Evolutionary conservation across 2,797 vertebrate genomes (phyloP).

Genomic region (Coregonus sp.): DNA sequence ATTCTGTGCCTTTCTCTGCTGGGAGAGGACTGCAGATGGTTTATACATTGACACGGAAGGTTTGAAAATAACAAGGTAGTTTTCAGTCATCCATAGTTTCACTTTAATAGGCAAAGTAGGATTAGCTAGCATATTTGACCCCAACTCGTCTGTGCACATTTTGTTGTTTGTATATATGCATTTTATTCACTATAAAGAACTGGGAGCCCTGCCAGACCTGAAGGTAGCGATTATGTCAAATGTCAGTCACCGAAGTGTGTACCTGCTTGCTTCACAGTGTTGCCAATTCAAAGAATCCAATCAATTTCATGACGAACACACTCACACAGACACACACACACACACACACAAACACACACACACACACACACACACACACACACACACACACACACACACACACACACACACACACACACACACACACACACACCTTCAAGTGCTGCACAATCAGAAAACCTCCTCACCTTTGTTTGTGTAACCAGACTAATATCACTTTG

Average conservation of each 20-base stretch:
- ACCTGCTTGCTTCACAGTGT: constrained; percentile 5
- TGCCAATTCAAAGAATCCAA: constrained; percentile 8
- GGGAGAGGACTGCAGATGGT: too few relatives aligned
- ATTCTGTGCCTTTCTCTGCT: too few relatives aligned
- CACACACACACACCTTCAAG: neutral
- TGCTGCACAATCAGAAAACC: neutral
- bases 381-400: too few relatives aligned
- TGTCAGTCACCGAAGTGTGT: constrained; percentile 15
- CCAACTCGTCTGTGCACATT: neutral
- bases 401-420: too few relatives aligned
- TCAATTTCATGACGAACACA: constrained; percentile 5
- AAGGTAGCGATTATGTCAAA: neutral
- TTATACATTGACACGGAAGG: too few relatives aligned
- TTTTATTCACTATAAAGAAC: neutral
- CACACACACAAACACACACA: too few relatives aligned
- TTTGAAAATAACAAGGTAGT: too few relatives aligned
- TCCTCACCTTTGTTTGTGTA: constrained; percentile 14
- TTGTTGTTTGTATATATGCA: neutral
- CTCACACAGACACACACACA: neutral
- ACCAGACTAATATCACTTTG: constrained; percentile 1
- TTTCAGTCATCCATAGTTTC: too few relatives aligned
- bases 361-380: too few relatives aligned
- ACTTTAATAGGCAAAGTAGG: neutral
- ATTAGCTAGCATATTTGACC: neutral
- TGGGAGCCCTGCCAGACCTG: constrained; percentile 2